Percentiles rank a stretch among this genome's conserved stretches.
Evolutionary conservation across 1,140 invertebrate species (phyloP).

Genomic region (Philaenus spumarius): DNA sequence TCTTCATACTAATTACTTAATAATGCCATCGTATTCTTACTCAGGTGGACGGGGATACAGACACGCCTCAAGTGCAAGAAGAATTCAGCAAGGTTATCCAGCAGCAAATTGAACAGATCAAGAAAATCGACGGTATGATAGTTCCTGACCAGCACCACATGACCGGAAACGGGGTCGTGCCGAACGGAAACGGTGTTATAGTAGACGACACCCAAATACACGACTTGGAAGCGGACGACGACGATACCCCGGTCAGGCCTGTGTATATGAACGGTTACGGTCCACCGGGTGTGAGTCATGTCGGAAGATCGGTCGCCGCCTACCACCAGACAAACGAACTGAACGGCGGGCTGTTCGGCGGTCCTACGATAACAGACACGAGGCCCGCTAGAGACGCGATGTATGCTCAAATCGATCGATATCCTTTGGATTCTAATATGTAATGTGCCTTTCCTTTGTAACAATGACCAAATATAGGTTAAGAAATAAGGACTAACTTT

Average conservation of each 20-base stretch:
- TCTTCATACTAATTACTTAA: too few species aligned
- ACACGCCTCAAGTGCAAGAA: constrained; percentile 61
- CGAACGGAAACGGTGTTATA: constrained; percentile 19
- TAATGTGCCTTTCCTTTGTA: background rate
- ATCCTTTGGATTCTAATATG: constrained; percentile 29
- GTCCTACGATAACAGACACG: background rate
- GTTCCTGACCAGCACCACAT: constrained; percentile 14
- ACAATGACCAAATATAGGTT: too few species aligned
- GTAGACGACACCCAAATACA: constrained; percentile 22
- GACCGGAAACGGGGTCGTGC: background rate
- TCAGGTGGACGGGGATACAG: constrained; percentile 74
- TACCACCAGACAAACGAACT: constrained; percentile 15
- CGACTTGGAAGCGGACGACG: constrained; percentile 23
- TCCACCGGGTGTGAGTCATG: constrained; percentile 16
- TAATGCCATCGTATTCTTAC: too few species aligned
- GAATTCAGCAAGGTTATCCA: constrained; percentile 63
- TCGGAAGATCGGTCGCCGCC: constrained; percentile 14
- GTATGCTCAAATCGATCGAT: constrained; percentile 36
- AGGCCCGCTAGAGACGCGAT: constrained; percentile 34
- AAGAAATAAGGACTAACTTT: too few species aligned
- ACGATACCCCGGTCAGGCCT: background rate
- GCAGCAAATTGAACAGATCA: constrained; percentile 52
- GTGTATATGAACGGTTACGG: constrained; percentile 13
- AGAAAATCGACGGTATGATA: constrained; percentile 36
- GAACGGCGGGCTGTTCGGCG: constrained; percentile 11